Conservation (phyloP, 2,797 vertebrate species). For the Malacoctenus gilli region DNA sequence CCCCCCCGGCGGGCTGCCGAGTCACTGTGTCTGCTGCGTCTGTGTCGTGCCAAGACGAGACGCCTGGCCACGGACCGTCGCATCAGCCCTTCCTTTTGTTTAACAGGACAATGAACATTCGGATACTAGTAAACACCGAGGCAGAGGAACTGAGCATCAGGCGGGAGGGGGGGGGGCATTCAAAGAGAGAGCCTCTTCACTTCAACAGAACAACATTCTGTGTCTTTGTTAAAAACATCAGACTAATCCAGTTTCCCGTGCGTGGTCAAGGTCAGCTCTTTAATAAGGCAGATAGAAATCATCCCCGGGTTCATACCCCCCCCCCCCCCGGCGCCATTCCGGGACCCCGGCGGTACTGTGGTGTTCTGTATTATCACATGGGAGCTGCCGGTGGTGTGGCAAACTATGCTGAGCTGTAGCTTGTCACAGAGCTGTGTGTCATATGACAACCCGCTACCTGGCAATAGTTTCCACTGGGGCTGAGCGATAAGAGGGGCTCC, state of each 20-base stretch:
- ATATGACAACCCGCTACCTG: conserved; percentile 73
- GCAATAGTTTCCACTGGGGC: conserved; percentile 70
- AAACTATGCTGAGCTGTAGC: conserved; percentile 56
- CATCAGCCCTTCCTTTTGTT: conserved; percentile 73
- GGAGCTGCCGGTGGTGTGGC: conserved; percentile 58
- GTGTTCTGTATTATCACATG: conserved; percentile 70
- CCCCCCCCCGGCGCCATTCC: conserved; percentile 64
- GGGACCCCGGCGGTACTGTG: conserved; percentile 56
- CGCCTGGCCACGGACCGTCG: conserved; percentile 62
- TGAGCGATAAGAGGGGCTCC: conserved; percentile 65
- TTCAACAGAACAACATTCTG: conserved; percentile 46
- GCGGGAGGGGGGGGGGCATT: conserved; percentile 10
- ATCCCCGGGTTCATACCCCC: conserved; percentile 64
- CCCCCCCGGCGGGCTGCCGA: conserved; percentile 47
- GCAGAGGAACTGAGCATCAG: conserved; percentile 33
- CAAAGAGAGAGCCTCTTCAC: conserved; percentile 45
- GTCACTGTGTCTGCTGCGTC: conserved; percentile 65
- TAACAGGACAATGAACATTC: conserved; percentile 66
- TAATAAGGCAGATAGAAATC: conserved; percentile 77
- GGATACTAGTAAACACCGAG: conserved; percentile 36
- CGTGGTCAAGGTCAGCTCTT: conserved; percentile 76
- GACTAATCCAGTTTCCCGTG: conserved; percentile 66
- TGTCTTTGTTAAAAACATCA: conserved; percentile 59
- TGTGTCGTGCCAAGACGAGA: conserved; percentile 60
- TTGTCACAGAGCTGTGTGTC: conserved; percentile 65